Evolutionary conservation across 2,888 invertebrate species (phyloP).

Genomic region (Machimus rusticus): DNA sequence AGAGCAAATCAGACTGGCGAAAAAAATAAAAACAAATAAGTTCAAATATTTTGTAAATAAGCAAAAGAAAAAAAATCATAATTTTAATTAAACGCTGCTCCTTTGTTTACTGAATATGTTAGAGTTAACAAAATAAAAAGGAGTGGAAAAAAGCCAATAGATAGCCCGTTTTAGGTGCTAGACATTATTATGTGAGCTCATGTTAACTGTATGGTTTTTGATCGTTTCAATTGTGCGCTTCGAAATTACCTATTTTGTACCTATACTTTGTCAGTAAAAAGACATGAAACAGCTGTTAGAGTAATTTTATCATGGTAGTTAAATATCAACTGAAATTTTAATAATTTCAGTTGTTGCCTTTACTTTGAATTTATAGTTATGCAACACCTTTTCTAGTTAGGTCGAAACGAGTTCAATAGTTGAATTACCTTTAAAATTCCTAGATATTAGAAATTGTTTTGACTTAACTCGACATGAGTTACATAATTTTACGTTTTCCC

Average conservation of each 20-base stretch:
- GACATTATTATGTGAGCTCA: not conserved
- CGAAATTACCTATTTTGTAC: not conserved
- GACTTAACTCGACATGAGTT: not conserved
- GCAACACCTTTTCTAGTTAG: too few species aligned
- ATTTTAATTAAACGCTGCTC: not conserved
- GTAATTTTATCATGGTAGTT: not conserved
- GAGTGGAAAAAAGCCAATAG: not conserved
- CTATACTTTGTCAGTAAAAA: not conserved
- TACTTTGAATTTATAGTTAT: too few species aligned
- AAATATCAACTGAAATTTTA: not conserved
- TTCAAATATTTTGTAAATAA: constrained; percentile 19
- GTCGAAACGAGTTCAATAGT: too few species aligned
- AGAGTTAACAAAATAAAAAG: not conserved
- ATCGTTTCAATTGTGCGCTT: not conserved
- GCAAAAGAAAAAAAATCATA: not conserved
- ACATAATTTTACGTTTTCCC: not conserved
- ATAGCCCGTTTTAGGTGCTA: constrained; percentile 38
- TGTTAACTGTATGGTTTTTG: not conserved
- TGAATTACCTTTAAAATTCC: too few species aligned
- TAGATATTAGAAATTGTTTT: too few species aligned
- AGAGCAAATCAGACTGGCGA: constrained; percentile 27
- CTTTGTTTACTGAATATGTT: not conserved
- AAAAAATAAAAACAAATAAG: not conserved
- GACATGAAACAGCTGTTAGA: not conserved
- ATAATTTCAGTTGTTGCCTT: not conserved